Conservation (phyloP, 2,113 vertebrate genomes). For the Catagonus wagneri region DNA sequence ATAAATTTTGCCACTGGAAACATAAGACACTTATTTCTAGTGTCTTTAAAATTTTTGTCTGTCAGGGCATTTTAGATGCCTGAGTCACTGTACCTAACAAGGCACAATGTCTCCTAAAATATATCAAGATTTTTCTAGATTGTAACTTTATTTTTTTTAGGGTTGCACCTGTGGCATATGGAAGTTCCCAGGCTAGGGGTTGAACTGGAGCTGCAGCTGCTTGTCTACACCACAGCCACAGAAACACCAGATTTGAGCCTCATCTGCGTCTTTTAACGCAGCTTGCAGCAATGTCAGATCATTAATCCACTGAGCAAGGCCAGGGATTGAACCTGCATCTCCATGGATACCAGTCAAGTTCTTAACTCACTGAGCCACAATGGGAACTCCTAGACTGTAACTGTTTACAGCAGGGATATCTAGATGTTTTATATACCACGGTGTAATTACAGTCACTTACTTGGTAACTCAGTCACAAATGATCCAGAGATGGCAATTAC, state of each 20-base stretch:
- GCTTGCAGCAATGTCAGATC: too few relatives aligned
- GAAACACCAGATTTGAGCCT: too few relatives aligned
- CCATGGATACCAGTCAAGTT: too few relatives aligned
- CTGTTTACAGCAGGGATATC: not conserved
- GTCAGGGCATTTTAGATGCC: constrained; percentile 20
- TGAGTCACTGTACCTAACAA: not conserved
- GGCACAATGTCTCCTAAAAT: constrained; percentile 43
- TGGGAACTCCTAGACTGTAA: not conserved
- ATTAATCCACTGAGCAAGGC: too few relatives aligned
- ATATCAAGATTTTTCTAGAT: not conserved
- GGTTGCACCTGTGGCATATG: too few relatives aligned
- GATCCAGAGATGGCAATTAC: constrained; percentile 38
- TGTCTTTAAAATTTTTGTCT: constrained; percentile 31
- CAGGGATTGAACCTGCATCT: too few relatives aligned
- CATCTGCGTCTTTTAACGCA: too few relatives aligned
- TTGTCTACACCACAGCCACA: too few relatives aligned
- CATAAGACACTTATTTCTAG: not conserved
- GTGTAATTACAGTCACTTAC: not conserved
- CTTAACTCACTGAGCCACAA: too few relatives aligned
- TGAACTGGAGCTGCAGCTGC: too few relatives aligned
- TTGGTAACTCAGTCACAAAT: constrained; percentile 28
- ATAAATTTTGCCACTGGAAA: not conserved
- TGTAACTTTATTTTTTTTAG: not conserved
- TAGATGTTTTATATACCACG: not conserved
- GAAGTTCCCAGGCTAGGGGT: too few relatives aligned